A percentile compares a stretch with the other conserved stretches of the same genome.
Conservation (phyloP, 2,113 vertebrate genomes). For the Acrocephalus kingi region DNA sequence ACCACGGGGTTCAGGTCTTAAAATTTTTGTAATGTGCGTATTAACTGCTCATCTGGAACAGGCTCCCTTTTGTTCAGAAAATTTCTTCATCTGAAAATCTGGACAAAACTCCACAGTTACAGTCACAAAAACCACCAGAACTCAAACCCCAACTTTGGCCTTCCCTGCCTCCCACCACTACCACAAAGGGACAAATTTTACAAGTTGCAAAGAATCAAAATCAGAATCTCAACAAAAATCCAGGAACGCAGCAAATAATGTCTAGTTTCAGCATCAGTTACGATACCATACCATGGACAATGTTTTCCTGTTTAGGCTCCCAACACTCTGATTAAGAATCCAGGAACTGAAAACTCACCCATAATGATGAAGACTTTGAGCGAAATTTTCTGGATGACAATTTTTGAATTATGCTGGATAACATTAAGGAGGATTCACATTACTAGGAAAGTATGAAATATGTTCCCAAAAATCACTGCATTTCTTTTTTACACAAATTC, state of each 20-base stretch:
- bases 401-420: not conserved
- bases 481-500: not conserved
- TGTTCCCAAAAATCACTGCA: not conserved
- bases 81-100: not conserved
- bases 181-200: not conserved
- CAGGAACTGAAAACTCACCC: not conserved
- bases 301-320: not conserved
- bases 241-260: not conserved
- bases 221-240: not conserved
- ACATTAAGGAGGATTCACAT: not conserved
- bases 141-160: not conserved
- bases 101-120: not conserved
- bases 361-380: not conserved
- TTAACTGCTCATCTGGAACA: not conserved
- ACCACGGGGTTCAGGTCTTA: not conserved
- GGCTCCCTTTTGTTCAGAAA: not conserved
- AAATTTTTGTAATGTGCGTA: not conserved
- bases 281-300: fast-evolving
- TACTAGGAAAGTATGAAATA: not conserved
- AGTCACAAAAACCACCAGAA: not conserved
- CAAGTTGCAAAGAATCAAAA: not conserved
- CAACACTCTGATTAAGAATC: not conserved
- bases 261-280: not conserved
- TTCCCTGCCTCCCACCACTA: not conserved
- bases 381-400: not conserved